Base-by-base conservation (phyloP, 2,113 vertebrate species). In the Recurvirostra avosetta region DNA sequence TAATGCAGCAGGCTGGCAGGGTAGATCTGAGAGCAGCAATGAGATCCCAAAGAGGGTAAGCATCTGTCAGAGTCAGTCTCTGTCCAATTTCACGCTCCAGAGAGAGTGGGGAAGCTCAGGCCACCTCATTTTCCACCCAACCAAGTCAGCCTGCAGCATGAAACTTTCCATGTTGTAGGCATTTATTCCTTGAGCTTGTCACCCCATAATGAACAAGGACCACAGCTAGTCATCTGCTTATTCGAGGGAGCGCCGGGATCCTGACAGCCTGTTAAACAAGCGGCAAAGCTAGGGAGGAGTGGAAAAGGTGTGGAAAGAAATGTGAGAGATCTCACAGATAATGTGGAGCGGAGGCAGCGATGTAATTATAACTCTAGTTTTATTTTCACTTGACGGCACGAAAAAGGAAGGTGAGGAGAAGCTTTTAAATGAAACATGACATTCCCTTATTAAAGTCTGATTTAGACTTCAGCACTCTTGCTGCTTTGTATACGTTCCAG, bases 341-440 rank as follows among this genome's bases (percentile, higher is more conserved):
- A 95, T 86, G 86, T 87, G 94, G 88, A 95, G 89, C 49, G 29
- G 96, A 97, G 95, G 97, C 96, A 97, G 97, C 52, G 7, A 70
- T 94, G 94, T 96, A 97, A 97, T 97, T 97, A 98, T 66, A 96
- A 94, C 83, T 77, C 87, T 70, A 59, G 88, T 95, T 97, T 97
- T 97, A 95, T 97, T 98, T 96, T 97, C 97, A 96, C 94, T 97
- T 94, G 96, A 97, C 8, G 63, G 94, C 94, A 88, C 29, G 41
- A 95, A 91, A 97, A 97, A 97, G 94, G 94, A 93, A 97, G 94
- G 95, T 96, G 88, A 97, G 70, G 90, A 94, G 94, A 94, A 74
- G 87, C 92, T 98, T 96, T 94, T 94, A 97, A 97, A 97, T 97
- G 97, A 97, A 98, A 98, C 96, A 97, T 96, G 98, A 92, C 97